Conservation (phyloP, 1,140 invertebrate species). For the Gonioctena quinquepunctata region DNA sequence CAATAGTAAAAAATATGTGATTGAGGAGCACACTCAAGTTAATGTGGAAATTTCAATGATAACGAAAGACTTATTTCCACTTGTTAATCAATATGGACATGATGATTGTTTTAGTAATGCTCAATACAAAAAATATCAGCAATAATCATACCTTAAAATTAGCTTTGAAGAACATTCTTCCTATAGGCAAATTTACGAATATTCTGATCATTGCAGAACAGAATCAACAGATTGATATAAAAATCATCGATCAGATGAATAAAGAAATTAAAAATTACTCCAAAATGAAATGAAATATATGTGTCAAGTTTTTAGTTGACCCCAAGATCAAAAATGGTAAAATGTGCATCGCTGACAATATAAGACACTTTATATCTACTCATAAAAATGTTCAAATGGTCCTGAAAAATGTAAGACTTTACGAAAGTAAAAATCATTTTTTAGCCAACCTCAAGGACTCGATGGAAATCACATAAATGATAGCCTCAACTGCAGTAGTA, state of each 20-base stretch:
- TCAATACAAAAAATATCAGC: slow-evolving; percentile 6
- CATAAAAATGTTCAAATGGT: too few relatives aligned
- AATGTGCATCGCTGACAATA: too few relatives aligned
- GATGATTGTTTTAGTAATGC: neutral
- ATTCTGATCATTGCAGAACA: neutral
- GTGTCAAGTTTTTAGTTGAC: neutral
- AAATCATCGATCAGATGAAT: neutral
- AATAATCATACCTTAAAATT: neutral
- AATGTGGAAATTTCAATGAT: neutral
- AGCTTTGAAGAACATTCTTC: slow-evolving; percentile 2
- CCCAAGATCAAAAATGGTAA: slow-evolving; percentile 5
- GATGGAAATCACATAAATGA: too few relatives aligned
- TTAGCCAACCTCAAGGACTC: too few relatives aligned
- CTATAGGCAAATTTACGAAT: neutral
- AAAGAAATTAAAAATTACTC: neutral
- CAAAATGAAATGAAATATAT: neutral
- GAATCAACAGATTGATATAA: slow-evolving; percentile 4
- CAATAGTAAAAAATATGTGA: neutral
- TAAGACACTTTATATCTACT: too few relatives aligned
- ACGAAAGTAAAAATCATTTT: too few relatives aligned
- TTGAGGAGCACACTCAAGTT: slow-evolving; percentile 2
- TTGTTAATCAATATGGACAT: neutral
- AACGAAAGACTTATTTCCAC: slow-evolving; percentile 2
- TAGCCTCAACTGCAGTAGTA: too few relatives aligned
- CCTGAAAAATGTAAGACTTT: too few relatives aligned